Evolutionary conservation across 2,113 vertebrate genomes (phyloP), one percentile per base, ranked within the genome.

Genomic region (Chionis minor): DNA sequence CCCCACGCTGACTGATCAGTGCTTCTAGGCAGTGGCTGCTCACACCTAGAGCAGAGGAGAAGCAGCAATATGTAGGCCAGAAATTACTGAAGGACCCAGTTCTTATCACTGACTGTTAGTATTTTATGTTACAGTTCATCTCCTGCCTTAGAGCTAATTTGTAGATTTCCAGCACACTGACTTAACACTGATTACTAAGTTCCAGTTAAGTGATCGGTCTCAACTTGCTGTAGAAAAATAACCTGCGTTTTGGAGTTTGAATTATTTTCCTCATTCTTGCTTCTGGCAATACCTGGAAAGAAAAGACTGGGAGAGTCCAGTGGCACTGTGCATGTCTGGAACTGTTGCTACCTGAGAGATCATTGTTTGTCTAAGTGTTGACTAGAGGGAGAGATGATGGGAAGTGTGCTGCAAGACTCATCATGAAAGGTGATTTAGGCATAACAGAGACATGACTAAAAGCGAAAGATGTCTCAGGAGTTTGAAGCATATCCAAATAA

Each of bases 401-500:
- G 63, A 71, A 56, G n/a, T 42, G 40, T 69, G 77, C 81, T 92
- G 56, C 92, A 95, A 96, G 95, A 85, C 80, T 88, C 14, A 3
- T 87, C 70, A 40, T 87, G 97, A 91, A 96, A 86, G 65, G 91
- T 93, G 90, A 67, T 95, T 89, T 84, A 52, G 4, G 3, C 38
- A 9, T 81, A 88, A 67, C 17, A 83, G 44, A 74, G 81, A 74
- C 12, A 4, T 94, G 91, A 91, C 83, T 96, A 71, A 88, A 93
- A 92, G 75, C 66, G 40, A 81, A 78, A 81, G 86, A 78, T 73
- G 95, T 84, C n/a, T 84, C 28, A 35, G 58, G 42, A 67, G 61
- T 94, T 78, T 86, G 95, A 74, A 58, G 61, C 7, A 2, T 14
- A 74, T 62, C 72, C 83, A 94, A 90, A 86, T 71, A 49, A 79